Evolutionary conservation across 2,797 vertebrate species (phyloP).

Genomic region (Silurus aristotelis): DNA sequence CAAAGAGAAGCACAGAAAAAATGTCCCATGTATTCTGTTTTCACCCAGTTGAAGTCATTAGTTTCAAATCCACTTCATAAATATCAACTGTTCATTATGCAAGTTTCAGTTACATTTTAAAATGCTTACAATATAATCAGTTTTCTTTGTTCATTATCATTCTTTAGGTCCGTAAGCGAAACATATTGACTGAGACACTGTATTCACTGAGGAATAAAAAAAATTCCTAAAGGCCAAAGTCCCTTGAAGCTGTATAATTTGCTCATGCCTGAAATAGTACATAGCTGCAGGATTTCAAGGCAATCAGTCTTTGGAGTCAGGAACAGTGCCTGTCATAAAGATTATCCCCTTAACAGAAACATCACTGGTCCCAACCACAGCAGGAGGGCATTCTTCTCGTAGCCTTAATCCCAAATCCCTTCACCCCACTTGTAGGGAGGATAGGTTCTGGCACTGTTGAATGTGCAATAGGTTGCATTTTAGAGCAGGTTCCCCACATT

Average conservation of each 20-base stretch:
- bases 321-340: slow-evolving; percentile 52
- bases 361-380: slow-evolving; percentile 75
- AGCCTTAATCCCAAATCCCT: slow-evolving; percentile 74
- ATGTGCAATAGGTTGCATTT: slow-evolving; percentile 73
- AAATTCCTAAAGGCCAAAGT: slow-evolving; percentile 37
- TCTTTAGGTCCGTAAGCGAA: slow-evolving; percentile 42
- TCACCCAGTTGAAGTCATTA: slow-evolving; percentile 28
- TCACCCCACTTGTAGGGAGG: slow-evolving; percentile 72
- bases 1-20: slow-evolving; percentile 9
- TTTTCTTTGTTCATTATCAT: slow-evolving; percentile 45
- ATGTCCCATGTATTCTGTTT: slow-evolving; percentile 34
- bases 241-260: slow-evolving; percentile 50
- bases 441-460: slow-evolving; percentile 65
- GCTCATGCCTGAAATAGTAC: slow-evolving; percentile 38
- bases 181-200: neutral
- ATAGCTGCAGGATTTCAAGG: slow-evolving; percentile 22
- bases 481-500: slow-evolving; percentile 77
- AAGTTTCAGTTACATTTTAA: slow-evolving; percentile 29
- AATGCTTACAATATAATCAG: slow-evolving; percentile 37
- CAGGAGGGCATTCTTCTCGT: slow-evolving; percentile 76
- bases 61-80: slow-evolving; percentile 21
- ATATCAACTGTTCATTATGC: slow-evolving; percentile 25
- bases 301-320: slow-evolving; percentile 42
- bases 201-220: neutral
- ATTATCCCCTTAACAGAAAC: slow-evolving; percentile 80